Base-by-base conservation (phyloP, 2,113 vertebrate genomes). In the Python bivittatus region DNA sequence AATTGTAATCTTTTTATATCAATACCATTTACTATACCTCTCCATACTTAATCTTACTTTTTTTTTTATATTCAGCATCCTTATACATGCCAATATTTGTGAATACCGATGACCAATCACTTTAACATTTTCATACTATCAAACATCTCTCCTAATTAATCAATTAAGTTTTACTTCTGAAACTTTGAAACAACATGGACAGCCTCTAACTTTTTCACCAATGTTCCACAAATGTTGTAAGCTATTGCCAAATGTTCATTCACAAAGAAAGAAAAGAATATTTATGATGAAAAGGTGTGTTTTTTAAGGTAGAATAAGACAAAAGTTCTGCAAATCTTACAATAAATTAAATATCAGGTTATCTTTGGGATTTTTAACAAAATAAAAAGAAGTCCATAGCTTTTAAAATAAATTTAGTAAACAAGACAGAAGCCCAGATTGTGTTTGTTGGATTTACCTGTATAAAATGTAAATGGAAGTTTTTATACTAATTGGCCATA, bases 71-170 rank as follows among this genome's bases (percentile, higher is more conserved):
- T 64, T 27, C 88, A 92, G 3, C 8, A 13, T 72, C 58, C 53
- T 29, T 88, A 93, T 29, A 91, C 1, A 22, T 68, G n/a, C 93
- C n/a, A 84, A 6, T 56, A 20, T 38, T 52, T 93, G 93, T 91
- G 68, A 93, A 91, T 33, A 61, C 60, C 27, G 25, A 27, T 61
- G 25, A 61, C 25, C 27, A 61, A 29, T 61, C 25, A 11, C 60
- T 61, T 61, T 27, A 61, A 61, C 27, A 25, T 29, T 61, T 61
- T 61, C 25, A 11, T 61, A 61, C 27, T 61, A 61, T 29, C 25
- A 61, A 61, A 29, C 23, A 61, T 61, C 60, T 61, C 60, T 61
- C 60, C 60, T 93, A 93, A 90, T 15, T 85, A 53, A 93, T 93
- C 60, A 94, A 91, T 93, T 23, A 42, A 90, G n/a, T 12, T 44